A percentile compares a stretch with the other conserved stretches of the same genome.
These are phyloP conservation scores for Corella eumyota DNA, from an alignment of 23 tunicate genomes.

Conservation along the genomic window DNA sequence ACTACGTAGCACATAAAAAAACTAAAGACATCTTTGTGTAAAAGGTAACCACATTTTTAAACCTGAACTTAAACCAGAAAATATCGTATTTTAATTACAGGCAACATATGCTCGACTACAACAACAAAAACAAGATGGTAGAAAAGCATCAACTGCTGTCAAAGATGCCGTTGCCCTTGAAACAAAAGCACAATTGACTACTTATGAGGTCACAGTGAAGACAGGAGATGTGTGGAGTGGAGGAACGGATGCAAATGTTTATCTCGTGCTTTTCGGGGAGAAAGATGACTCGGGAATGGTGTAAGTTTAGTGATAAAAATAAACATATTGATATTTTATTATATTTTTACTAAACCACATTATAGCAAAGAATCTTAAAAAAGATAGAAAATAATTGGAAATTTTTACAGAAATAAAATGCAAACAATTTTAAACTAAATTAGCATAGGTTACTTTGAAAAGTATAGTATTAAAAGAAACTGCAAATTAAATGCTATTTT, in stretches of 20 bases:
- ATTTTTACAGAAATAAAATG: neutral
- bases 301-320: constrained; percentile 16
- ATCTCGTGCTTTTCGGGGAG: constrained; percentile 79
- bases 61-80: neutral
- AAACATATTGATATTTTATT: neutral
- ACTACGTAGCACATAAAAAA: neutral
- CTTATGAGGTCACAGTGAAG: constrained; percentile 86
- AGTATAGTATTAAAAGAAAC: neutral
- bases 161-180: constrained; percentile 93
- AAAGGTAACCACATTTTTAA: no score
- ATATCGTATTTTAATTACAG: constrained; percentile 8
- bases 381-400: neutral
- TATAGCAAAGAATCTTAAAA: neutral
- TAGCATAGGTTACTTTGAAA: neutral
- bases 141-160: constrained; percentile 39
- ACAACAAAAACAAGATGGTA: constrained; percentile 13
- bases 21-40: no score
- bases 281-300: constrained; percentile 92
- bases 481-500: no score
- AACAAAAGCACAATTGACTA: constrained; percentile 80
- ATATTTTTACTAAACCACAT: neutral
- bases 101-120: constrained; percentile 64
- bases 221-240: constrained; percentile 79
- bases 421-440: neutral
- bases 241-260: constrained; percentile 97